Evolutionary conservation across 2,888 invertebrate genomes (phyloP).

Genomic region (Serripes groenlandicus): DNA sequence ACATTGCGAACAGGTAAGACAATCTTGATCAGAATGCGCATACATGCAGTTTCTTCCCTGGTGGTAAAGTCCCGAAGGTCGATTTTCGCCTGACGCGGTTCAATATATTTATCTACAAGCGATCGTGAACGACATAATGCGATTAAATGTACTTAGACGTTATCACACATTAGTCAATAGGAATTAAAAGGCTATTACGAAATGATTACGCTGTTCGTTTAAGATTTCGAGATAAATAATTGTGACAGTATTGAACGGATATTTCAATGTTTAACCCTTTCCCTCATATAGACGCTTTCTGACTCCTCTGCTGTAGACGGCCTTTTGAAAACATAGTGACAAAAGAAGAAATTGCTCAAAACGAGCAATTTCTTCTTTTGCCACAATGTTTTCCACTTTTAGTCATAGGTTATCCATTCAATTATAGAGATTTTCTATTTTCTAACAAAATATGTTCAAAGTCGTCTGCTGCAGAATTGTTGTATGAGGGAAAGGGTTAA

Average conservation of each 20-base stretch:
- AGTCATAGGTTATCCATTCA: too few species aligned
- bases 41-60: too few species aligned
- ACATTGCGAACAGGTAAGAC: too few species aligned
- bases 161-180: slow-evolving; percentile 11
- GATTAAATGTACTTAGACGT: slow-evolving; percentile 8
- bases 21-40: too few species aligned
- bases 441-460: too few species aligned
- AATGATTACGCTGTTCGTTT: slow-evolving; percentile 2
- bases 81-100: too few species aligned
- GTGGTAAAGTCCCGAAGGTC: too few species aligned
- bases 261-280: background rate
- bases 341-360: background rate
- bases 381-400: background rate
- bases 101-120: background rate
- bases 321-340: background rate
- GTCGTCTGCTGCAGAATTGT: too few species aligned
- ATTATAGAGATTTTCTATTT: too few species aligned
- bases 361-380: background rate
- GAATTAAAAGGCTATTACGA: slow-evolving; percentile 11
- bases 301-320: background rate
- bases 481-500: too few species aligned
- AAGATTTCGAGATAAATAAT: too few species aligned
- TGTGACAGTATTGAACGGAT: too few species aligned
- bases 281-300: background rate
- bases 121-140: background rate